Evolutionary conservation across 2,888 invertebrate species (phyloP).

Genomic region (Liodrosophila aerea): DNA sequence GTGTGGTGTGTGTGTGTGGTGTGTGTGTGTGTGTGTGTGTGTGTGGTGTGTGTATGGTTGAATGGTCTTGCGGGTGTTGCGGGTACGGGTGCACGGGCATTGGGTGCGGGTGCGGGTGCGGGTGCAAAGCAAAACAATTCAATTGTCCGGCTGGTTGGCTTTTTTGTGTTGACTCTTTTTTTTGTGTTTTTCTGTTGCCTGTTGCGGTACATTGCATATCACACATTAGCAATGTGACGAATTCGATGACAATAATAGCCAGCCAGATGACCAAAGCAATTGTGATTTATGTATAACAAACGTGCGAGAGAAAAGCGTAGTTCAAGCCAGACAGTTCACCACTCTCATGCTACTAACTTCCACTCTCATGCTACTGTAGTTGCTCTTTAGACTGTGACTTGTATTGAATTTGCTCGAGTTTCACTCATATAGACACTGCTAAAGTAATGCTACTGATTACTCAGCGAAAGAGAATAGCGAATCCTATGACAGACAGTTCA

Average conservation of each 20-base stretch:
- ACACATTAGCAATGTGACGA: conserved; percentile 77
- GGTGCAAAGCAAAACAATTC: conserved; percentile 60
- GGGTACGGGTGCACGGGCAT: conserved; percentile 14
- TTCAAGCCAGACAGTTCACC: no score
- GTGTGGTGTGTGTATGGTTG: conserved; percentile 48
- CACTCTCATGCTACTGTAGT: no score
- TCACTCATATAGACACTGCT: no score
- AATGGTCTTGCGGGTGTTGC: conserved; percentile 62
- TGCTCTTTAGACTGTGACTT: no score
- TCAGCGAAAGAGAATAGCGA: no score
- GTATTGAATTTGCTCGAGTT: no score
- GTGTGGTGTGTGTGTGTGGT: conserved; percentile 40
- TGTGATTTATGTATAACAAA: not conserved
- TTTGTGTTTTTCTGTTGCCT: conserved; percentile 53
- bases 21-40: conserved; percentile 72
- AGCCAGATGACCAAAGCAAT: not conserved
- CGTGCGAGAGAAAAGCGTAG: no score
- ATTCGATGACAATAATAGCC: conserved; percentile 28
- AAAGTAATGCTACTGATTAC: no score
- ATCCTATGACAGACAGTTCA: no score
- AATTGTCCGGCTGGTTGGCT: conserved; percentile 68
- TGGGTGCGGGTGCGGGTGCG: conserved; percentile 9
- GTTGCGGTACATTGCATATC: conserved; percentile 79
- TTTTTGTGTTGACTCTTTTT: conserved; percentile 46
- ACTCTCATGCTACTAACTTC: no score